A percentile compares a stretch with the other conserved stretches of the same genome.
Conservation (phyloP, 1,140 invertebrate genomes). For the Amyelois transitella region DNA sequence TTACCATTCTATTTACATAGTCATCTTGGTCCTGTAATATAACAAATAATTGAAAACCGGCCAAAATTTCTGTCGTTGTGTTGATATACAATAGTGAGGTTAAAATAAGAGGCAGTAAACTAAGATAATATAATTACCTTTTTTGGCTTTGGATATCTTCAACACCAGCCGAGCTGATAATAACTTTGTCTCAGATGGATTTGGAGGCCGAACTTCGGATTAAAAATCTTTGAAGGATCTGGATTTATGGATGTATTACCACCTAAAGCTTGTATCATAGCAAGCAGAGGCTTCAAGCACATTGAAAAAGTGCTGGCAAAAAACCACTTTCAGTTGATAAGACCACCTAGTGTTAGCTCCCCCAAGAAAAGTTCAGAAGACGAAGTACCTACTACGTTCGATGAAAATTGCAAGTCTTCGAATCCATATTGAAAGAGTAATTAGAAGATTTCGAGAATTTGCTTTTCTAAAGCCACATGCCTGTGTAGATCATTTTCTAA, state of each 20-base stretch:
- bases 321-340: conserved; percentile 4
- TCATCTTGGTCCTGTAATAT: background rate
- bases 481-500: conserved; percentile 2
- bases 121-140: too few species aligned
- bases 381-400: conserved; percentile 1
- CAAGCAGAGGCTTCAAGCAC: too few species aligned
- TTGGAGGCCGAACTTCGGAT: too few species aligned
- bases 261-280: too few species aligned
- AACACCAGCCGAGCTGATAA: too few species aligned
- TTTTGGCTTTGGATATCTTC: too few species aligned
- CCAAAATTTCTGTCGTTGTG: too few species aligned
- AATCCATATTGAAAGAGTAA: conserved; percentile 8
- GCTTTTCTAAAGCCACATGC: conserved; percentile 5
- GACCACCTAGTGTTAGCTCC: conserved; percentile 1
- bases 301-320: background rate
- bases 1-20: background rate
- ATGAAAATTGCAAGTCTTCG: conserved; percentile 7
- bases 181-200: too few species aligned
- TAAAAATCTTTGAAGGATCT: too few species aligned
- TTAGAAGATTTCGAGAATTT: conserved; percentile 2
- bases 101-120: too few species aligned
- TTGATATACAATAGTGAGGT: too few species aligned
- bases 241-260: too few species aligned
- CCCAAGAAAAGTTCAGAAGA: conserved; percentile 3
- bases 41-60: background rate